Evolutionary conservation across 2,113 vertebrate species (phyloP).

Genomic region (Nerophis ophidion): DNA sequence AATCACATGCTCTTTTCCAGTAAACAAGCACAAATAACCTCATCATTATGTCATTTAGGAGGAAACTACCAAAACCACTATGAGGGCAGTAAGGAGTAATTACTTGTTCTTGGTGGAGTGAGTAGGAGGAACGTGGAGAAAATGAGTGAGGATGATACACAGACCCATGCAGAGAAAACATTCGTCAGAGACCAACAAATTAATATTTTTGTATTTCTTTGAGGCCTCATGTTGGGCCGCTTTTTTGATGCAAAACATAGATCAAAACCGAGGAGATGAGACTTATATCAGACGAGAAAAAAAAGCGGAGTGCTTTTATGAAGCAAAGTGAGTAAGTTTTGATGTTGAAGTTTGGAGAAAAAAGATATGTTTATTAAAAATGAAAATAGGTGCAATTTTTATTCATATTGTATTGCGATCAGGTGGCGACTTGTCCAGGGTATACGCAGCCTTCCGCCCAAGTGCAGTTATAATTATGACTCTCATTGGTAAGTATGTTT

Average conservation of each 20-base stretch:
- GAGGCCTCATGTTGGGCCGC: constrained; percentile 52
- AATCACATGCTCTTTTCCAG: too few species aligned
- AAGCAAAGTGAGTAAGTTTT: too few species aligned
- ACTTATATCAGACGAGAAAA: constrained; percentile 68
- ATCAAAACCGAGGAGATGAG: constrained; percentile 45
- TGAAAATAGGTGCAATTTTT: too few species aligned
- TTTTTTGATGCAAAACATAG: constrained; percentile 59
- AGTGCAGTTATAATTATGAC: too few species aligned
- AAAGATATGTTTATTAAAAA: too few species aligned
- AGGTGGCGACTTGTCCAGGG: too few species aligned
- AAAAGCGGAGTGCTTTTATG: constrained; percentile 23
- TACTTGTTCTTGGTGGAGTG: constrained; percentile 40
- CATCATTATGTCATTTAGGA: not conserved
- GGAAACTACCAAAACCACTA: constrained; percentile 16
- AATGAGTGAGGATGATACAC: constrained; percentile 56
- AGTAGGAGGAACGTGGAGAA: constrained; percentile 41
- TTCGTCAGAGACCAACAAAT: constrained; percentile 55
- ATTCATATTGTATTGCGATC: too few species aligned
- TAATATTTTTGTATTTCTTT: constrained; percentile 64
- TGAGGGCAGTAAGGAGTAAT: constrained; percentile 21
- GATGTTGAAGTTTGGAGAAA: too few species aligned
- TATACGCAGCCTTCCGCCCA: too few species aligned
- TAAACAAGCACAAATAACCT: too few species aligned
- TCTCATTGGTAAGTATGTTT: too few species aligned
- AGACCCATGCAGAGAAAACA: constrained; percentile 67